phyloP scores from a whole-genome alignment of 2,113 vertebrate genomes.

The Clupea harengus region DNA sequence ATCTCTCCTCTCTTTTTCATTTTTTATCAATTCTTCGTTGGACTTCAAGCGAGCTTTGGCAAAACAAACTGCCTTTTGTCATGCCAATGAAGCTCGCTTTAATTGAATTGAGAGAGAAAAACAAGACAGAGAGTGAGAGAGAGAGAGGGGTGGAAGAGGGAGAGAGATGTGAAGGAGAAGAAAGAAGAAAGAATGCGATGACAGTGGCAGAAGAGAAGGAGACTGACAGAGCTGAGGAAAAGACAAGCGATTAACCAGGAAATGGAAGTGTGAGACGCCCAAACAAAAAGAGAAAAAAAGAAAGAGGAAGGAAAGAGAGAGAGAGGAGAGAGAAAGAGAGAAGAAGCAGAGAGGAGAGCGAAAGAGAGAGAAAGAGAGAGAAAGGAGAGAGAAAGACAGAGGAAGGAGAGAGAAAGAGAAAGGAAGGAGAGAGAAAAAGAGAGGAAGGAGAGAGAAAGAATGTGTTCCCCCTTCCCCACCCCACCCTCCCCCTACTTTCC shows the following conservation, averaged over 20 bases:
- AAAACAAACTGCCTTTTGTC: too few relatives aligned
- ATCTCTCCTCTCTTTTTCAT: too few relatives aligned
- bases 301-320: too few relatives aligned
- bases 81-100: too few relatives aligned
- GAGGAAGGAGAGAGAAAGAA: neutral
- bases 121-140: neutral
- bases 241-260: too few relatives aligned
- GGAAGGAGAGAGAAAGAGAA: too few relatives aligned
- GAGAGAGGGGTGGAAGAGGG: neutral
- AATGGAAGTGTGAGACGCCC: neutral
- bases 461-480: neutral
- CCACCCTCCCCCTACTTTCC: neutral
- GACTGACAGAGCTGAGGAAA: neutral
- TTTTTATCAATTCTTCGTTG: too few relatives aligned
- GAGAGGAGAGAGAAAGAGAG: too few relatives aligned
- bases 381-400: neutral
- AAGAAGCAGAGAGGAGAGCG: neutral
- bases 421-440: too few relatives aligned
- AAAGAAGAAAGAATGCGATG: neutral
- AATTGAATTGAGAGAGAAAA: too few relatives aligned
- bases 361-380: neutral
- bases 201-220: neutral
- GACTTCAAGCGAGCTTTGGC: too few relatives aligned
- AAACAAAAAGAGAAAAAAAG: too few relatives aligned
- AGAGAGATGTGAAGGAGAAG: neutral